phyloP scores from a whole-genome alignment of 2,113 vertebrate genomes.

The Microcebus tavaratra region DNA sequence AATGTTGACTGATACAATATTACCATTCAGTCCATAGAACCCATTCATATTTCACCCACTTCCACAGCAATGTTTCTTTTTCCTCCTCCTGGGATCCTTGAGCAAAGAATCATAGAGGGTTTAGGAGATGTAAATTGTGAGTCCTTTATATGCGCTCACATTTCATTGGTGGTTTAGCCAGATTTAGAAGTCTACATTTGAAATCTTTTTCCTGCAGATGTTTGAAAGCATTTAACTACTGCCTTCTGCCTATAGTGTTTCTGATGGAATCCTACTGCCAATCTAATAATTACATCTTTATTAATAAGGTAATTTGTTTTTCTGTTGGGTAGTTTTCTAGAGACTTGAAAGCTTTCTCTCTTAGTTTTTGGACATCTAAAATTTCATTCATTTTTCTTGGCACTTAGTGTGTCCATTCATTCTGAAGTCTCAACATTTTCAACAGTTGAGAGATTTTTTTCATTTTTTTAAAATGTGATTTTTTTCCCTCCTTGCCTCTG shows the following conservation, averaged over 20 bases:
- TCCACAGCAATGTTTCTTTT: not conserved
- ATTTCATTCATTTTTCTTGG: not conserved
- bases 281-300: not conserved
- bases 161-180: not conserved
- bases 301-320: not conserved
- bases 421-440: not conserved
- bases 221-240: not conserved
- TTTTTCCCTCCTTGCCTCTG: not conserved
- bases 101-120: not conserved
- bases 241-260: not conserved
- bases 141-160: not conserved
- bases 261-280: not conserved
- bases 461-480: not conserved
- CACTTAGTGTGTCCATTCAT: not conserved
- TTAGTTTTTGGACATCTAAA: not conserved
- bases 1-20: not conserved
- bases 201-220: not conserved
- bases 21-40: not conserved
- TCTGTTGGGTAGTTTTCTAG: not conserved
- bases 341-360: not conserved
- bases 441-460: not conserved
- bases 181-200: not conserved
- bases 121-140: not conserved
- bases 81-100: not conserved
- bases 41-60: not conserved